A percentile compares a stretch with the other conserved stretches of the same genome.
phyloP scores from a whole-genome alignment of 2,797 vertebrate species.

The Microcaecilia unicolor region DNA sequence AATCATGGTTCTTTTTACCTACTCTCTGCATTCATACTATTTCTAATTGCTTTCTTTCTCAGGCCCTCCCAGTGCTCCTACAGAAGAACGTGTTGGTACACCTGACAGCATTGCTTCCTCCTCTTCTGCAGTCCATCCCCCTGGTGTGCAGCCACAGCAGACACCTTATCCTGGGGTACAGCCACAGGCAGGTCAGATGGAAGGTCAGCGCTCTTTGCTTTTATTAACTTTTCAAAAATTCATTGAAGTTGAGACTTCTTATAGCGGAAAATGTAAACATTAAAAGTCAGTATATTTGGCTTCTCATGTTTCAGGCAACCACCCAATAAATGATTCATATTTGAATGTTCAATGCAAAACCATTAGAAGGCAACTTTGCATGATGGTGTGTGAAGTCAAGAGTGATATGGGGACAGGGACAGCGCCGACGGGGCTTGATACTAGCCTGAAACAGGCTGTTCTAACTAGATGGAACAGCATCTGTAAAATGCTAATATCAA shows the following conservation, averaged over 20 bases:
- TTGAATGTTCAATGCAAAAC: not conserved
- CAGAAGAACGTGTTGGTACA: conserved; percentile 89
- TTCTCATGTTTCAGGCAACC: not conserved
- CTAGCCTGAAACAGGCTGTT: no score
- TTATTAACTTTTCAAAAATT: accelerated
- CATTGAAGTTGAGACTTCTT: not conserved
- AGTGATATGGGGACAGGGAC: no score
- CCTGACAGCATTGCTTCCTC: conserved; percentile 95
- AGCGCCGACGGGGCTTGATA: no score
- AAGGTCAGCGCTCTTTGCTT: conserved; percentile 61
- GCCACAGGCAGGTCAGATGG: conserved; percentile 76
- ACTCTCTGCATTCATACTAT: no score
- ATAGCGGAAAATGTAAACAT: not conserved
- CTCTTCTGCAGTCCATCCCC: conserved; percentile 81
- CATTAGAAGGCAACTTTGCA: conserved; percentile 48
- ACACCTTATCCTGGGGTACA: conserved; percentile 75
- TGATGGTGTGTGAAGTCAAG: no score
- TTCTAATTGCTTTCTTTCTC: not conserved
- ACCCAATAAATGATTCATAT: not conserved
- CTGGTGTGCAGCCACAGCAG: conserved; percentile 77
- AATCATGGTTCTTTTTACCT: no score
- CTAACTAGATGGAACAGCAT: no score
- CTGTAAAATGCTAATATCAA: no score
- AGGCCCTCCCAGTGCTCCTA: conserved; percentile 74
- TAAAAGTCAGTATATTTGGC: not conserved